Percentiles rank a stretch among this genome's conserved stretches.
These are phyloP conservation scores for Phaonia tiefii DNA, from an alignment of 2,888 invertebrate species.

Conservation along the genomic window DNA sequence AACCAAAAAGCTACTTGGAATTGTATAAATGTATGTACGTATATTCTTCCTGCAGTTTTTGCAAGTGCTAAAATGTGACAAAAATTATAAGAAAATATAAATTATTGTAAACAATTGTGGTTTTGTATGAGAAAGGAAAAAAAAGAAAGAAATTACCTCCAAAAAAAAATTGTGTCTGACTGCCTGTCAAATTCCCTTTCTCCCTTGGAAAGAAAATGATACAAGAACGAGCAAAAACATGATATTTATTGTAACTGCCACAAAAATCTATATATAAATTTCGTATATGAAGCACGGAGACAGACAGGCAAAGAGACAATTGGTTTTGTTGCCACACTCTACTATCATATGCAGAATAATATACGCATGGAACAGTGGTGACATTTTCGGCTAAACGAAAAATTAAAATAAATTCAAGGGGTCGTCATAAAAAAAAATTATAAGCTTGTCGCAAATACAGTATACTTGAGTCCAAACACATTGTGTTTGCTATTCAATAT, in stretches of 20 bases:
- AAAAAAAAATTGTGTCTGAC: slow-evolving; percentile 4
- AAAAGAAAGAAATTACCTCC: background rate
- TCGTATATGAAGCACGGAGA: slow-evolving; percentile 22
- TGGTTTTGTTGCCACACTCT: slow-evolving; percentile 35
- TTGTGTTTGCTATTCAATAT: no score
- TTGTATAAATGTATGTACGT: no score
- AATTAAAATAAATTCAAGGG: no score
- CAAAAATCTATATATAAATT: slow-evolving; percentile 47
- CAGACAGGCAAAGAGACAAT: slow-evolving; percentile 14
- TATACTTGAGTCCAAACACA: no score
- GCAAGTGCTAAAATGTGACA: slow-evolving; percentile 6
- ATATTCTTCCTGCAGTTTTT: no score
- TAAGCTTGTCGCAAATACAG: no score
- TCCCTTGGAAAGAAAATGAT: background rate
- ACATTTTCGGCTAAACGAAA: no score
- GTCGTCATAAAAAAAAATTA: no score
- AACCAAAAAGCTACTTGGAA: no score
- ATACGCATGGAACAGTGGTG: background rate
- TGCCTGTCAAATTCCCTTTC: slow-evolving; percentile 58
- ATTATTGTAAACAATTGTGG: slow-evolving; percentile 62
- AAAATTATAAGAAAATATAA: slow-evolving; percentile 46
- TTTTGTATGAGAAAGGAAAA: slow-evolving; percentile 11
- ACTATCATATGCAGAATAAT: background rate
- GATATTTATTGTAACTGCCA: slow-evolving; percentile 66
- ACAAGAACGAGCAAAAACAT: slow-evolving; percentile 48